phyloP scores from a whole-genome alignment of 2,797 vertebrate species.

The Coccyzus lansbergi region DNA sequence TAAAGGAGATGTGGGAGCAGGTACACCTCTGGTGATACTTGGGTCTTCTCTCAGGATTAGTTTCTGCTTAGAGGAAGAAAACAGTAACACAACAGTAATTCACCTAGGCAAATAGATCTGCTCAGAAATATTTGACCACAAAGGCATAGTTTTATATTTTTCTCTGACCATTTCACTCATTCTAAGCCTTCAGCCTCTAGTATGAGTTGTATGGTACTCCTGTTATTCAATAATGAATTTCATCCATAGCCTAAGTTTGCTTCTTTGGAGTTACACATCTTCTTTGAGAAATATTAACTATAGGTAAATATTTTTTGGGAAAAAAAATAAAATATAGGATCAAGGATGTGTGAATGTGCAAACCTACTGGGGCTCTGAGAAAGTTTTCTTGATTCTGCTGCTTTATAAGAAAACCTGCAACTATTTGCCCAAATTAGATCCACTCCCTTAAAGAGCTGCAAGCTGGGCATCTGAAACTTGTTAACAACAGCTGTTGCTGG shows the following conservation, averaged over 20 bases:
- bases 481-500: conserved; percentile 14
- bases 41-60: background rate
- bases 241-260: background rate
- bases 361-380: background rate
- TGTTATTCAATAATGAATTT: background rate
- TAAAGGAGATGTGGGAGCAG: background rate
- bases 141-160: background rate
- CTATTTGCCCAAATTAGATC: background rate
- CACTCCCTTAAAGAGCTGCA: background rate
- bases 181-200: background rate
- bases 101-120: background rate
- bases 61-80: background rate
- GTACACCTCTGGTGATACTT: background rate
- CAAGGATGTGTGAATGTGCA: background rate
- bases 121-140: background rate
- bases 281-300: background rate
- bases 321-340: background rate
- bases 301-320: background rate
- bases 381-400: background rate
- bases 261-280: background rate
- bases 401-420: background rate
- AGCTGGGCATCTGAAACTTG: background rate
- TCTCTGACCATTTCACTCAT: background rate
- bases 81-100: background rate
- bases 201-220: background rate